Conservation (phyloP, 2,888 invertebrate genomes). For the Tipula confusa region DNA sequence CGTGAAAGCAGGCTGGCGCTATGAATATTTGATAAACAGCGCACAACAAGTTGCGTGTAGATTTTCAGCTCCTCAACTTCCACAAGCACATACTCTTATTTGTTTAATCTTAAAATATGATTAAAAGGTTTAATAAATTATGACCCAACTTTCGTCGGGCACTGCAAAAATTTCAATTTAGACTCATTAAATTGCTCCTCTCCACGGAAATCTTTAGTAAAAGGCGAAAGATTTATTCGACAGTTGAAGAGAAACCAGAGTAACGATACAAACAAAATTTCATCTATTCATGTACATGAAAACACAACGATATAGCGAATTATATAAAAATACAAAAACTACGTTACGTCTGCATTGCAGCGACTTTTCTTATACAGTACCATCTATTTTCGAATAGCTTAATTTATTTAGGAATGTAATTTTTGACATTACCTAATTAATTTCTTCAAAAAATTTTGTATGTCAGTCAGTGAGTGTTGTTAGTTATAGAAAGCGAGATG, state of each 20-base stretch:
- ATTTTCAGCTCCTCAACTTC: too few relatives aligned
- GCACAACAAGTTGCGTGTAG: too few relatives aligned
- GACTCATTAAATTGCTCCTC: slow-evolving; percentile 32
- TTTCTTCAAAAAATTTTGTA: not conserved
- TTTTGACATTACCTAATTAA: not conserved
- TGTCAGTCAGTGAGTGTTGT: not conserved
- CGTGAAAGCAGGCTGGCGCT: too few relatives aligned
- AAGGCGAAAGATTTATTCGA: slow-evolving; percentile 32
- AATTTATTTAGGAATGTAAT: not conserved
- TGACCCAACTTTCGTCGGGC: not conserved
- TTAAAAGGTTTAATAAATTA: too few relatives aligned
- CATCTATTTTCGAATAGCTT: not conserved
- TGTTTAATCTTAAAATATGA: too few relatives aligned
- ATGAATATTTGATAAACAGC: too few relatives aligned
- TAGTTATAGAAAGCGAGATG: not conserved
- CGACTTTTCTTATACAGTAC: not conserved
- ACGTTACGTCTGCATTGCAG: too few relatives aligned
- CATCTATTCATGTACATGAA: not conserved
- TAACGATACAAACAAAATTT: not conserved
- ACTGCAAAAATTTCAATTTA: not conserved
- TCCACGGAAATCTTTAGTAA: slow-evolving; percentile 32
- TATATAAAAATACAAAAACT: not conserved
- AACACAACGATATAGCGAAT: not conserved
- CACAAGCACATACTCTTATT: too few relatives aligned
- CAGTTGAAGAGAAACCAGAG: slow-evolving; percentile 32